Percentiles rank a stretch among this genome's conserved stretches.
phyloP scores from a whole-genome alignment of 2,797 vertebrate species.

The Gymnoscopelus microlampas region DNA sequence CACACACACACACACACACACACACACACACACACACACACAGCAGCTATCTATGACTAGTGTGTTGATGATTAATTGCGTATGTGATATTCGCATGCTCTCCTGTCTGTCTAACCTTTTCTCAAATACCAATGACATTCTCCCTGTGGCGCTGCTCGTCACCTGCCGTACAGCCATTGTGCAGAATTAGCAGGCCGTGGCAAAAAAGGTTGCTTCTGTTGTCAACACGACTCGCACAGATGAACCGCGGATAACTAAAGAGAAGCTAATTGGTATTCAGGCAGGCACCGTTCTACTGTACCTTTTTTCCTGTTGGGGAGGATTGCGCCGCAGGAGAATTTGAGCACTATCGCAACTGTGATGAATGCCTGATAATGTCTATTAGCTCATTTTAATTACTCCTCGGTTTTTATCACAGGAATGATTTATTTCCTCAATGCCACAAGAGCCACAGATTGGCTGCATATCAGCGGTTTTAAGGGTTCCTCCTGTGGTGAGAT shows the following conservation, averaged over 20 bases:
- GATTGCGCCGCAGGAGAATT: constrained; percentile 44
- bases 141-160: constrained; percentile 39
- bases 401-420: constrained; percentile 38
- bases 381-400: constrained; percentile 69
- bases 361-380: constrained; percentile 65
- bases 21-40: neutral
- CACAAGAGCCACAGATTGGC: constrained; percentile 7
- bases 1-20: constrained; percentile 8
- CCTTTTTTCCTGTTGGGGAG: constrained; percentile 54
- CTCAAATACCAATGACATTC: constrained; percentile 59
- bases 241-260: constrained; percentile 36
- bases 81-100: constrained; percentile 35
- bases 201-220: constrained; percentile 52
- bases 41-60: constrained; percentile 23
- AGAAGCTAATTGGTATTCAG: constrained; percentile 65
- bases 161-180: constrained; percentile 50
- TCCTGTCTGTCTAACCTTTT: constrained; percentile 63
- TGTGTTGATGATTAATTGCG: constrained; percentile 50
- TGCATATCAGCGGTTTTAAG: constrained; percentile 27
- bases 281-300: constrained; percentile 14
- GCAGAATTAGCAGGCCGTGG: constrained; percentile 53
- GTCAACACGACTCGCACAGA: constrained; percentile 62
- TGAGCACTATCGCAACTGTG: constrained; percentile 45
- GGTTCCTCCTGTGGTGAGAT: constrained; percentile 10
- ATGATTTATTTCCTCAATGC: constrained; percentile 54